These are phyloP conservation scores for Drosophila phalerata DNA, from an alignment of 2,888 invertebrate species.

Conservation along the genomic window DNA sequence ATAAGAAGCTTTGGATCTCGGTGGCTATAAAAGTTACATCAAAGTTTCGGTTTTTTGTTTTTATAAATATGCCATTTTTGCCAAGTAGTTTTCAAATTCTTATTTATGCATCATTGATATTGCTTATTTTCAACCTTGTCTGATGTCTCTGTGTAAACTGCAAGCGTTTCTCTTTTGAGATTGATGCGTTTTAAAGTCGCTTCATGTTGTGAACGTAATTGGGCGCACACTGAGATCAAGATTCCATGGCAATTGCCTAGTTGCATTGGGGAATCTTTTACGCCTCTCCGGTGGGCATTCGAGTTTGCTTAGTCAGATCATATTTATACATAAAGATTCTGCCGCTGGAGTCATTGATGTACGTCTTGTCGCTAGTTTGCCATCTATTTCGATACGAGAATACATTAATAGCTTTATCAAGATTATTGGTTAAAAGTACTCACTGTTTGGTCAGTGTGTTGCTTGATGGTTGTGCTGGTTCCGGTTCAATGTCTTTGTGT, in stretches of 20 bases:
- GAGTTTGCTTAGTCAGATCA: conserved; percentile 44
- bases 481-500: conserved; percentile 53
- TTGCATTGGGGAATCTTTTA: conserved; percentile 15
- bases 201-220: conserved; percentile 5
- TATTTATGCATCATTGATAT: conserved; percentile 1
- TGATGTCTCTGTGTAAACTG: conserved; percentile 10
- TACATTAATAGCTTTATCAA: neutral
- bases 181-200: conserved; percentile 2
- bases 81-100: conserved; percentile 6
- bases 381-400: conserved; percentile 23
- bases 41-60: conserved; percentile 9
- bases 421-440: neutral
- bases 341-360: conserved; percentile 32
- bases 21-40: conserved; percentile 34
- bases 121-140: neutral
- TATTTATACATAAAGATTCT: conserved; percentile 55
- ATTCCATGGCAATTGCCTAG: conserved; percentile 1
- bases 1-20: conserved; percentile 33
- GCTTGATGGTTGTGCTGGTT: conserved; percentile 26
- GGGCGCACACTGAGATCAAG: conserved; percentile 21
- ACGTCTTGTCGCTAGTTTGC: conserved; percentile 43
- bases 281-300: conserved; percentile 50
- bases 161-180: conserved; percentile 13
- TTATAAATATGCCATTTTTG: conserved; percentile 21
- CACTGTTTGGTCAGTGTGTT: conserved; percentile 15